Percentiles rank a stretch among this genome's conserved stretches.
Evolutionary conservation across 2,113 vertebrate species (phyloP).

Genomic region (Halcyon malimbica): DNA sequence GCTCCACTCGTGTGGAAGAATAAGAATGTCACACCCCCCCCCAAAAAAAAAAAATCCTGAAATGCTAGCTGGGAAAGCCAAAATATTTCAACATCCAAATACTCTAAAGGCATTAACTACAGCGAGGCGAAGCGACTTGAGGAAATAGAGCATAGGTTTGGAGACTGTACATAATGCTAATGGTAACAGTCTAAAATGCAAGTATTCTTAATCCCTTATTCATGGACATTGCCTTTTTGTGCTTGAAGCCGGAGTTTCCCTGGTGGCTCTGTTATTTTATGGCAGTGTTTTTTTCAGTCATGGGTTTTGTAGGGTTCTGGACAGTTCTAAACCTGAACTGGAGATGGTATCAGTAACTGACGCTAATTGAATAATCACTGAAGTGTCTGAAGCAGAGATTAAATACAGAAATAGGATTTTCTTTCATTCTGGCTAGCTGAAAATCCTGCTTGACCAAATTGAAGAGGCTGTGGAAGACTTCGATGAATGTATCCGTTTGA

Average conservation of each 20-base stretch:
- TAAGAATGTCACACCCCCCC: neutral
- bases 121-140: neutral
- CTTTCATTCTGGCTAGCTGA: conserved; percentile 81
- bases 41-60: neutral
- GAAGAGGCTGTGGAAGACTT: conserved; percentile 97
- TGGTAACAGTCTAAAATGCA: neutral
- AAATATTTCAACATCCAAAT: neutral
- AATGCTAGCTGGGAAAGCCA: neutral
- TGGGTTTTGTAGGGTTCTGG: neutral
- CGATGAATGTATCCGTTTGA: conserved; percentile 94
- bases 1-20: neutral
- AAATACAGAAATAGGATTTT: conserved; percentile 32
- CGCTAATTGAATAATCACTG: neutral
- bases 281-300: neutral
- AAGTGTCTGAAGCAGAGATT: conserved; percentile 18
- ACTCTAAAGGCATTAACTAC: neutral
- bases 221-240: neutral
- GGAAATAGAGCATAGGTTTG: neutral
- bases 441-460: conserved; percentile 97
- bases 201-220: neutral
- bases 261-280: neutral
- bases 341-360: neutral
- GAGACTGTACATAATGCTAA: neutral
- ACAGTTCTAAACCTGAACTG: neutral
- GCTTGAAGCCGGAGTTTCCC: neutral